Base-by-base conservation (phyloP, 2,797 vertebrate species). In the Helostoma temminkii region DNA sequence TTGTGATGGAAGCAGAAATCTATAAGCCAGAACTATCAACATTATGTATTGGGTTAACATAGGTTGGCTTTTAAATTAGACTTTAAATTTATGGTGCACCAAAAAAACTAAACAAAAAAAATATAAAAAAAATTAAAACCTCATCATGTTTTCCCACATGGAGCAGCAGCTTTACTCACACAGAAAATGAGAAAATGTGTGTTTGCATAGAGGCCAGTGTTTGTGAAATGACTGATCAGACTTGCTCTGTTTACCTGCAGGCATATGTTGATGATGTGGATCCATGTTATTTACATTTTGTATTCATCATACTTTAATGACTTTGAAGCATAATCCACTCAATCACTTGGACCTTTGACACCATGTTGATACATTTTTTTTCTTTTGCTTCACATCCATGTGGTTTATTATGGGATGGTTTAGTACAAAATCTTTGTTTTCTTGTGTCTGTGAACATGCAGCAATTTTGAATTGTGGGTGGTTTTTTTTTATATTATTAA, bases 401-500 rank as follows among this genome's bases (percentile, higher is more conserved):
- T 32, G n/a, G 22, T 10, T 55, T 46, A 21, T 34, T 25, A 63
- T 28, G 43, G 32, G 37, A 43, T 18, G 32, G 43, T 65, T 59
- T 67, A 28, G 61, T 45, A 37, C 26, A 48, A 62, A 60, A 6
- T 55, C 8, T 49, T 47, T 80, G 42, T 66, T 74, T 76, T 71
- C 48, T 55, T 66, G 18, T 67, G 16, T 58, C 41, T 83, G 76
- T 87, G 80, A 81, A 82, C 45, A 41, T 74, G 39, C 59, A 52
- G 24, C 42, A 22, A 63, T 84, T 36, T 74, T 69, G 6, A 56
- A 42, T 30, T 60, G 36, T 76, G 60, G 62, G 21, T 76, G 54
- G 43, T 74, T 81, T 83, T 56, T 30, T 36, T 36, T 36, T 76
- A 55, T 53, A 71, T 70, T 42, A 86, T 71, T 77, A 83, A 86